Conservation (phyloP, 2,113 vertebrate species). For the Himantopus leucocephalus region DNA sequence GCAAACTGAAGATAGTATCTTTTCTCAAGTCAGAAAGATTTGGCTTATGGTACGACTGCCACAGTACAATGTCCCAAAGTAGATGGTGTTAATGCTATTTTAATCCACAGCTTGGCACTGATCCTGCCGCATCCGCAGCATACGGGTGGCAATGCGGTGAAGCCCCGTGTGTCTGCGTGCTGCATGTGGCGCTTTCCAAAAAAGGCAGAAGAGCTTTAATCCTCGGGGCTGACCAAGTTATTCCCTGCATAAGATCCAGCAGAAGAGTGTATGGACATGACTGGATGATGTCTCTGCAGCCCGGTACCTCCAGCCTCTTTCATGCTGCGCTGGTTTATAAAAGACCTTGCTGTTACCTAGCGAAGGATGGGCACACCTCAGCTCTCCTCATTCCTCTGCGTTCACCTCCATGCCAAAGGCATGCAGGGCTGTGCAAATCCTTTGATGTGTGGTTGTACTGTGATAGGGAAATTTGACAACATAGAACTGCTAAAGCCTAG, state of each 20-base stretch:
- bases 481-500: neutral
- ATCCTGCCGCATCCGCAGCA: neutral
- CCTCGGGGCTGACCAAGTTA: fast-evolving
- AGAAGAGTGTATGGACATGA: neutral
- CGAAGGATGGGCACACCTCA: fast-evolving
- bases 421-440: neutral
- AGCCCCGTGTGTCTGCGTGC: fast-evolving
- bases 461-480: neutral
- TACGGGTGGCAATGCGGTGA: fast-evolving
- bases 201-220: neutral
- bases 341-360: neutral
- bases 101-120: neutral
- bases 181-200: neutral
- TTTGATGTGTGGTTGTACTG: neutral
- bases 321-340: neutral
- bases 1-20: neutral
- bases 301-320: neutral
- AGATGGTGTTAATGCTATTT: neutral
- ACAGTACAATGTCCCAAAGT: neutral
- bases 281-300: neutral
- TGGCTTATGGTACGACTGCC: neutral
- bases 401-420: neutral
- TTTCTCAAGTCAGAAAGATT: neutral
- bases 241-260: neutral
- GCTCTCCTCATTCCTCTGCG: fast-evolving